Conservation (phyloP, 1,140 invertebrate genomes). For the Amphibalanus amphitrite region DNA sequence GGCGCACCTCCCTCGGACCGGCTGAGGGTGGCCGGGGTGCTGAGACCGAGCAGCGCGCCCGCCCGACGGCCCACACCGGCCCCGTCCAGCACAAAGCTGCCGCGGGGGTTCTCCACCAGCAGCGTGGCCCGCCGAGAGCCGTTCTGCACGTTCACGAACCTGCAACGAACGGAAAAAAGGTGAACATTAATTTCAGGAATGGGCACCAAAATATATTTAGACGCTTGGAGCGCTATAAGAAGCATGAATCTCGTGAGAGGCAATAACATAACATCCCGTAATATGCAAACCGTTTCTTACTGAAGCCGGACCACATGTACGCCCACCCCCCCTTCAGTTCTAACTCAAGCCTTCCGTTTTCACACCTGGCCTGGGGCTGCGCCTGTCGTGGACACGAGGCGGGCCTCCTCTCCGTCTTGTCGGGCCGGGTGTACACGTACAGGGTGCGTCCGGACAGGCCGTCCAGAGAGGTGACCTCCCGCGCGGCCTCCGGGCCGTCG, state of each 20-base stretch:
- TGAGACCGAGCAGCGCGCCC: neutral
- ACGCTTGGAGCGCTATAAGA: too few relatives aligned
- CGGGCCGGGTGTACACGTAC: neutral
- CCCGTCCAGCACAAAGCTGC: conserved; percentile 19
- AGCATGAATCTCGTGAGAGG: too few relatives aligned
- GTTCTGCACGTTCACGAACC: conserved; percentile 46
- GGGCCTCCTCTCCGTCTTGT: neutral
- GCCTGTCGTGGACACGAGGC: conserved; percentile 7
- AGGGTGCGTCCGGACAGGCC: neutral
- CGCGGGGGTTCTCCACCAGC: conserved; percentile 55
- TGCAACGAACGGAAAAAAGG: conserved; percentile 34
- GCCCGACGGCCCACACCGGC: neutral
- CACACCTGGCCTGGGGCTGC: conserved; percentile 7
- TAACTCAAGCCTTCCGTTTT: too few relatives aligned
- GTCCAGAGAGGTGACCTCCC: neutral
- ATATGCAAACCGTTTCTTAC: too few relatives aligned
- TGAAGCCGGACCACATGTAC: too few relatives aligned
- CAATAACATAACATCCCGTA: too few relatives aligned
- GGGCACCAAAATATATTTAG: too few relatives aligned
- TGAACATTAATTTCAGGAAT: conserved; percentile 2
- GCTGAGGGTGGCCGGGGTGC: neutral
- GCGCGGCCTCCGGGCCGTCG: neutral
- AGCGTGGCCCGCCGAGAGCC: conserved; percentile 38
- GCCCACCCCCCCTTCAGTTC: too few relatives aligned
- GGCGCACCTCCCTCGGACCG: neutral